Evolutionary conservation across 1,140 invertebrate species (phyloP).

Genomic region (Tenebrio molitor): DNA sequence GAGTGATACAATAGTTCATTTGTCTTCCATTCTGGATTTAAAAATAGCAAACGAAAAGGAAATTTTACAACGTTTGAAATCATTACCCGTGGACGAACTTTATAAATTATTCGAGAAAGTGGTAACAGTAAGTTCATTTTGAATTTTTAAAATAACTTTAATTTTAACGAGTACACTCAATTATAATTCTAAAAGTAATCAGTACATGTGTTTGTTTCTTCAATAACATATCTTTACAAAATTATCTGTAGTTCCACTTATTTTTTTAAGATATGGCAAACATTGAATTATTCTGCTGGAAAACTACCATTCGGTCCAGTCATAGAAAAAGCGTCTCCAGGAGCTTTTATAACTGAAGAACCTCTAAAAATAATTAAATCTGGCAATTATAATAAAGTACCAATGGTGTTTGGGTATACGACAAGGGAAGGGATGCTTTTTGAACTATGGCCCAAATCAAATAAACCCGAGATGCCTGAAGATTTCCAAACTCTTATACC

Average conservation of each 20-base stretch:
- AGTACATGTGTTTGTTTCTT: too few relatives aligned
- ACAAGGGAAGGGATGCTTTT: conserved; percentile 61
- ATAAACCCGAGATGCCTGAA: not conserved
- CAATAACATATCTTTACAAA: too few relatives aligned
- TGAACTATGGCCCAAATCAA: not conserved
- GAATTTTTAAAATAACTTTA: too few relatives aligned
- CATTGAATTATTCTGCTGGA: not conserved
- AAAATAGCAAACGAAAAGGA: conserved; percentile 45
- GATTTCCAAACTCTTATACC: conserved; percentile 32
- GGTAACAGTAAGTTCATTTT: too few relatives aligned
- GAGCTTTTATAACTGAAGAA: conserved; percentile 56
- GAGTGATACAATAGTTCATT: conserved; percentile 51
- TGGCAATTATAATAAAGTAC: conserved; percentile 60
- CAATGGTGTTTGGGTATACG: conserved; percentile 59
- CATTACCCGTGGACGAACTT: conserved; percentile 63
- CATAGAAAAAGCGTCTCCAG: conserved; percentile 39
- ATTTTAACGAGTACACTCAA: too few relatives aligned
- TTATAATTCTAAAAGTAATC: too few relatives aligned
- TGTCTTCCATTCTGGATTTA: too few relatives aligned
- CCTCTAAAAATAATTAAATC: conserved; percentile 57
- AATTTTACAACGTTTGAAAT: conserved; percentile 48
- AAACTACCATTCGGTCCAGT: conserved; percentile 39
- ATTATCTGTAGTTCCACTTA: too few relatives aligned
- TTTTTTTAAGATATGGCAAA: too few relatives aligned
- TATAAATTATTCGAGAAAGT: conserved; percentile 30